Base-by-base conservation (phyloP, 2,888 invertebrate species). In the Deilephila porcellus region DNA sequence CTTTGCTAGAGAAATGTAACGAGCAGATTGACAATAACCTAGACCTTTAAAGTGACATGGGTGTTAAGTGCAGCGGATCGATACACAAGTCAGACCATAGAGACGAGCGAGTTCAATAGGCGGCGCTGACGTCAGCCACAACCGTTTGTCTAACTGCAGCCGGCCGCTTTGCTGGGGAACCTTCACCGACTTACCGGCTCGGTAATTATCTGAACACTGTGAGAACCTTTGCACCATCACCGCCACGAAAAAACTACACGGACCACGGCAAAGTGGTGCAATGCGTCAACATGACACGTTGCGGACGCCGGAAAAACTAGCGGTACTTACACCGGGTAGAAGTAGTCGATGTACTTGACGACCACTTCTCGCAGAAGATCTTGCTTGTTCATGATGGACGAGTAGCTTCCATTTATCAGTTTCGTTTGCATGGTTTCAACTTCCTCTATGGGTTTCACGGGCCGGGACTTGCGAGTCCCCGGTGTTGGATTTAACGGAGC, bases 301-400 rank as follows among this genome's bases (percentile, higher is more conserved):
- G 80, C 78, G 74, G 76, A 74, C 76, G 76, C 77, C 74, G 67
- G 76, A 76, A 79, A 77, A 81, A 76, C 79, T 82, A 88, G 86
- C 80, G 82, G 85, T 93, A 96, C 96, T 96, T 89, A 96, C 96
- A 96, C 95, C 83, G 96, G 96, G 86, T 96, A 95, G 93, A 96
- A 96, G 91, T 96, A 96, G 93, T 96, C 96, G 85, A 96, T 96
- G 91, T 96, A 96, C 90, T 96, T 96, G 92, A 96, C 96, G 86
- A 96, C 96, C 80, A 96, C 96, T 91, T 96, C 96, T 84, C 96
- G 93, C 79, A 96, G 95, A 81, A 96, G 95, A 92, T 96, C 96
- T 91, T 96, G 96, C 90, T 95, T 95, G 91, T 95, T 95, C 93
- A 96, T 96, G 89, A 95, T 96, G 90, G 96, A 95, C 85, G 96